Percentiles rank a stretch among this genome's conserved stretches.
Evolutionary conservation across 2,113 vertebrate species (phyloP).

Genomic region (Asarcornis scutulata): DNA sequence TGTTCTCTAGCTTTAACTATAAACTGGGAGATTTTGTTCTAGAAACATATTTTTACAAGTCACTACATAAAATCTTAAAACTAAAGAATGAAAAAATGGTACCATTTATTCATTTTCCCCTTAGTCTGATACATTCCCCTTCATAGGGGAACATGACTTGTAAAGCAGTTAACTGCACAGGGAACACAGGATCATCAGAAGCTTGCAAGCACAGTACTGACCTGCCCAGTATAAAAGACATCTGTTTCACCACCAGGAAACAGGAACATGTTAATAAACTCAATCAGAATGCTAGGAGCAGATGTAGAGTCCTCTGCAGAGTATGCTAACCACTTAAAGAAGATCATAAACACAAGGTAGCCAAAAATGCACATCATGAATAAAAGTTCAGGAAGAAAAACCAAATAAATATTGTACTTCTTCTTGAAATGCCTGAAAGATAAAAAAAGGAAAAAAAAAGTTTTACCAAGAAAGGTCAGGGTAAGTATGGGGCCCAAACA

Average conservation of each 20-base stretch:
- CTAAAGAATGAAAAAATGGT: not conserved
- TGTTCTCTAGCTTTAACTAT: not conserved
- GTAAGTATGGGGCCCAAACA: not conserved
- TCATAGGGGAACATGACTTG: not conserved
- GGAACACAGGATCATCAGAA: not conserved
- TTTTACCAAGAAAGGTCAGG: not conserved
- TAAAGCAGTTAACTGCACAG: not conserved
- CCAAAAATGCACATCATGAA: constrained; percentile 95
- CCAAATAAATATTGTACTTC: constrained; percentile 87
- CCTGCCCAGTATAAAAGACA: constrained; percentile 88
- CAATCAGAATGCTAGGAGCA: constrained; percentile 94
- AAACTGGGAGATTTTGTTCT: not conserved
- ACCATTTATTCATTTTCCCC: not conserved
- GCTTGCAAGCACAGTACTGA: constrained; percentile 46
- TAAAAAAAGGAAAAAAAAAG: not conserved
- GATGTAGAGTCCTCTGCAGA: constrained; percentile 75
- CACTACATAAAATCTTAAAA: not conserved
- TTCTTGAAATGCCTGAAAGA: constrained; percentile 87
- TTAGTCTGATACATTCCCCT: not conserved
- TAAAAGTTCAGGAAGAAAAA: constrained; percentile 93
- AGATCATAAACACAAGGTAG: constrained; percentile 94
- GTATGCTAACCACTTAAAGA: constrained; percentile 93
- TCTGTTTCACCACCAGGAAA: constrained; percentile 75
- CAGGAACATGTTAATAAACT: constrained; percentile 98
- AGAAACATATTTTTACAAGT: not conserved